A percentile compares a stretch with the other conserved stretches of the same genome.
These are phyloP conservation scores for Myopa testacea DNA, from an alignment of 2,888 invertebrate species.

Conservation along the genomic window DNA sequence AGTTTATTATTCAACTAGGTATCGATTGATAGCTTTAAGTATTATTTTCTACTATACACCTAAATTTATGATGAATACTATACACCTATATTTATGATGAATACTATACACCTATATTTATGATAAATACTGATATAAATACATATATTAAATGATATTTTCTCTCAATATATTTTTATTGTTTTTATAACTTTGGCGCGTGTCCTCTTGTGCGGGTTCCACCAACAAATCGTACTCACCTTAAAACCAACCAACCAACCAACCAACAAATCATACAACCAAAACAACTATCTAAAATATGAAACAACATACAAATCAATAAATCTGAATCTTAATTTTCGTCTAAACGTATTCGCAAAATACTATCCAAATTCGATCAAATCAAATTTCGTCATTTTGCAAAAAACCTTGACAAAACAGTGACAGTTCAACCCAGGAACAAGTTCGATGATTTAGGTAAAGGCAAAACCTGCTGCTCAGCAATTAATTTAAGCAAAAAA, in stretches of 20 bases:
- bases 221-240: constrained; percentile 46
- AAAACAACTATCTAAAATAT: constrained; percentile 36
- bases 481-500: constrained; percentile 50
- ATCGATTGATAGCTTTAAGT: constrained; percentile 20
- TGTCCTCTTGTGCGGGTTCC: constrained; percentile 48
- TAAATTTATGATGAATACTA: neutral
- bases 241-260: constrained; percentile 41
- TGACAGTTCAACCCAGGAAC: constrained; percentile 78
- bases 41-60: neutral
- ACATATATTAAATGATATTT: constrained; percentile 45
- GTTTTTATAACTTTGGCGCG: constrained; percentile 51
- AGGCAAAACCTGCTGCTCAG: constrained; percentile 49
- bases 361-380: constrained; percentile 39
- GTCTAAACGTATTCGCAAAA: neutral
- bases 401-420: constrained; percentile 68
- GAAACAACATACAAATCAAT: constrained; percentile 39
- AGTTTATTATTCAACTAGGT: neutral
- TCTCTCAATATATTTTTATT: constrained; percentile 49
- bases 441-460: constrained; percentile 80
- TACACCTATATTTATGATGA: neutral
- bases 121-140: neutral
- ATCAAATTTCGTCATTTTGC: constrained; percentile 44
- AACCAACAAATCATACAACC: constrained; percentile 39
- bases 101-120: neutral
- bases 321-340: constrained; percentile 40